Evolutionary conservation across 2,888 invertebrate genomes (phyloP).

Genomic region (Chloroclysta siterata): DNA sequence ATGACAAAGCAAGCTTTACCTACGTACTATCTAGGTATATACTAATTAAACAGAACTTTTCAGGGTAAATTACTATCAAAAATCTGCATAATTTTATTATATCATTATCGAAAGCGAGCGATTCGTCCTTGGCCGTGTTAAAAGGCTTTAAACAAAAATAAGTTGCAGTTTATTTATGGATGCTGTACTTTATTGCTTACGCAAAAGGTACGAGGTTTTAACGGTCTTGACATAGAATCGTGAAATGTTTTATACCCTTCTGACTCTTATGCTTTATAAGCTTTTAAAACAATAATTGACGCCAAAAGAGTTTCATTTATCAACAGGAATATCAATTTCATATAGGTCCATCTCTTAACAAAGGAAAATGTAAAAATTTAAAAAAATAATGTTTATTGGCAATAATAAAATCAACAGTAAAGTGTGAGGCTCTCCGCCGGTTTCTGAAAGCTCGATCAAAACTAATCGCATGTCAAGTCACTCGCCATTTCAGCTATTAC

Average conservation of each 20-base stretch:
- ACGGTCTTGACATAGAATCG: conserved; percentile 30
- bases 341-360: too few relatives aligned
- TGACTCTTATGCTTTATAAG: conserved; percentile 1
- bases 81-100: conserved; percentile 10
- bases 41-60: neutral
- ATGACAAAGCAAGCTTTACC: neutral
- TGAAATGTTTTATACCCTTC: neutral
- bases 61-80: conserved; percentile 24
- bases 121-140: conserved; percentile 31
- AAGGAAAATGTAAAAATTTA: too few relatives aligned
- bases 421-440: too few relatives aligned
- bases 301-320: too few relatives aligned
- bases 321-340: too few relatives aligned
- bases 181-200: conserved; percentile 18
- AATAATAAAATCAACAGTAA: too few relatives aligned
- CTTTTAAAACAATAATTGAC: conserved; percentile 1
- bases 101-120: conserved; percentile 6
- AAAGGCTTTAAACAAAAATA: conserved; percentile 22
- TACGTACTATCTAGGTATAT: too few relatives aligned
- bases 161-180: conserved; percentile 26
- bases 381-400: too few relatives aligned
- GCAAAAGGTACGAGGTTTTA: conserved; percentile 25
- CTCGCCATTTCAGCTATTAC: too few relatives aligned
- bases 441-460: too few relatives aligned
- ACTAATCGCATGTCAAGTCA: too few relatives aligned